Evolutionary conservation across 2,113 vertebrate species (phyloP), one percentile per base, ranked within the genome.

Genomic region (Rhabdomys dilectus): DNA sequence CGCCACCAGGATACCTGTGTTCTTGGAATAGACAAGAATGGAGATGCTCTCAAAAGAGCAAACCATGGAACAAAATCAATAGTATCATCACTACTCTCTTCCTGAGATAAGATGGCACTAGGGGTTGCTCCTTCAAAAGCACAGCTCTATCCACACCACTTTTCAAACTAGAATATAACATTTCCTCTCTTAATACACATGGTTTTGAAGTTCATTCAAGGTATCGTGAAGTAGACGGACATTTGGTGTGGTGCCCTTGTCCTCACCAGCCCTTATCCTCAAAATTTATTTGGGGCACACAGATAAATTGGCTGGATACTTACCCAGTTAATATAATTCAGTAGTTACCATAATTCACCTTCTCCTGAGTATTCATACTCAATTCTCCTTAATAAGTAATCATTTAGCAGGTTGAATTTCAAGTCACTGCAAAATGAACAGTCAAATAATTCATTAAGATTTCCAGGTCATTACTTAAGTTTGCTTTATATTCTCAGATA

Each of bases 401-500:
- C 93, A 39, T 94, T 93, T 84, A 91, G 21, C 15, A 91, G 78
- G 39, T 70, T 39, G 13, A 94, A 51, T 31, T 42, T 39, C 7
- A 24, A 45, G 1, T 77, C 88, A 51, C 66, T 89, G 96, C 31
- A 86, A 78, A 85, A 72, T 92, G 51, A 98, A 95, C 82, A 97
- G 66, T 68, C 91, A 97, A 97, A 53, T 80, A 97, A 98, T 93
- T 66, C 13, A 96, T 97, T 60, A 95, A 77, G 31, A 68, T 98
- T 98, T 98, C 70, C 81, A 97, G 77, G 15, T 97, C 97, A 98
- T 97, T 94, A n/a, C 89, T 34, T 97, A 58, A 42, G 13, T 98
- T 97, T 98, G 48, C 64, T 97, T 98, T 97, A 96, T 98, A 93
- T 96, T 92, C 95, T 97, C 94, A 98, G 96, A 92, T 45, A 91